Base-by-base conservation (phyloP, 2,888 invertebrate genomes). In the Copidosoma aretas region DNA sequence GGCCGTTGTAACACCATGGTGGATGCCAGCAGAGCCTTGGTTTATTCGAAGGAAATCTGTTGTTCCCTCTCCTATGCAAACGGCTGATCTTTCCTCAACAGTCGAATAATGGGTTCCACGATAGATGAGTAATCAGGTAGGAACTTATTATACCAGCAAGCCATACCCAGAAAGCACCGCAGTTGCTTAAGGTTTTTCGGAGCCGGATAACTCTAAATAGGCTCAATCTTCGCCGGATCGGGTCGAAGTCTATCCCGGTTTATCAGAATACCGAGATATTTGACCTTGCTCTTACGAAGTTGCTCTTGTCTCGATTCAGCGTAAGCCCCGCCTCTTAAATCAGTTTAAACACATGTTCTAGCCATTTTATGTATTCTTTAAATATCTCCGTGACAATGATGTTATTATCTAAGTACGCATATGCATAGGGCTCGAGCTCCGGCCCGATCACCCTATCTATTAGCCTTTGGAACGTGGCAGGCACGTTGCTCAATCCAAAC, bases 121-220 rank as follows among this genome's bases (percentile, higher is more conserved):
- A 74, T 58, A 0, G 68, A 60, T 0, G 75, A 62, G 51, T 74
- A 76, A 24, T 76, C 62, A 0, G 67, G 67, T 0, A 79, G 71
- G 60, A 77, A 78, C 0, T 76, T 70, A 1, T 76, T 69, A 56
- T 80, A 80, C 77, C 77, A 81, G 0, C 72, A 73, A 0, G 71
- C 73, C 64, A 80, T 64, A 0, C 79, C 80, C 1, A 81, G 25
- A 58, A 80, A 80, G 1, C 74, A 43, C 2, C 75, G 70, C 2
- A 65, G 41, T 25, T 59, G 39, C 21, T 52, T 25, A 3, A 51
- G 19, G 15, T 58, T 64, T 19, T 51, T 58, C 15, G 64, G 64
- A n/a, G 57, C 43, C 12, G 22, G 41, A 24, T 43, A 65, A 1
- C 43, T 17, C 1, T n/a, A 0, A 1, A 65, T 54, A 0, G 60